Evolutionary conservation across 2,888 invertebrate genomes (phyloP).

Genomic region (Diachrysia chrysitis): DNA sequence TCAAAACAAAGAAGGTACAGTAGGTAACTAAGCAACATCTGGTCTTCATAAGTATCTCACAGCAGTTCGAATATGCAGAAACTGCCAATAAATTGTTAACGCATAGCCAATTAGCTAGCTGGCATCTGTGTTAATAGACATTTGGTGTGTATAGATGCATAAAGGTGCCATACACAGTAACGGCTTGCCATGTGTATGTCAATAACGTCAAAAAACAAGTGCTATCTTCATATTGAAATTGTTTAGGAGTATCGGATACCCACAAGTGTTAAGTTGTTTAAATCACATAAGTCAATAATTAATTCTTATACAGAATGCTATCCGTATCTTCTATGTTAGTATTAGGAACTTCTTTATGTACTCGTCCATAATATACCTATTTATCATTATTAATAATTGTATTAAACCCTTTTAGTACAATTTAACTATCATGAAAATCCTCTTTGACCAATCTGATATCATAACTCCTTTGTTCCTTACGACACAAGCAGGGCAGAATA

Average conservation of each 20-base stretch:
- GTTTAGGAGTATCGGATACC: no score
- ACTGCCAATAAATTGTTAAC: conserved; percentile 50
- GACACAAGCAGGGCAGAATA: background rate
- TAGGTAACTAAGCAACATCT: conserved; percentile 46
- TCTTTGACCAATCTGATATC: conserved; percentile 1
- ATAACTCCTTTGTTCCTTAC: background rate
- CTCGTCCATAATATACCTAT: no score
- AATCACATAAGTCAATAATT: no score
- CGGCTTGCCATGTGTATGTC: background rate
- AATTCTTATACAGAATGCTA: no score
- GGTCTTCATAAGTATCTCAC: conserved; percentile 38
- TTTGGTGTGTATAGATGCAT: conserved; percentile 32
- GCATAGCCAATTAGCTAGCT: conserved; percentile 60
- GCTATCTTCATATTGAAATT: background rate
- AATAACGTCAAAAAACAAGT: background rate
- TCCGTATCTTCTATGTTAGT: no score
- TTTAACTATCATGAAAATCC: background rate
- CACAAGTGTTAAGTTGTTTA: no score
- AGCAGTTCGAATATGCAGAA: conserved; percentile 43
- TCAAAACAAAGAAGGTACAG: background rate
- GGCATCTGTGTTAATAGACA: conserved; percentile 53
- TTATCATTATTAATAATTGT: no score
- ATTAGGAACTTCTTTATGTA: no score
- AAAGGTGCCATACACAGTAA: background rate
- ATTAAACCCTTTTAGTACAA: no score